Evolutionary conservation across 35 echinoderm and acorn worm genomes (phyloP), one percentile per base, ranked within the genome.

Genomic region (Ptychodera flava): DNA sequence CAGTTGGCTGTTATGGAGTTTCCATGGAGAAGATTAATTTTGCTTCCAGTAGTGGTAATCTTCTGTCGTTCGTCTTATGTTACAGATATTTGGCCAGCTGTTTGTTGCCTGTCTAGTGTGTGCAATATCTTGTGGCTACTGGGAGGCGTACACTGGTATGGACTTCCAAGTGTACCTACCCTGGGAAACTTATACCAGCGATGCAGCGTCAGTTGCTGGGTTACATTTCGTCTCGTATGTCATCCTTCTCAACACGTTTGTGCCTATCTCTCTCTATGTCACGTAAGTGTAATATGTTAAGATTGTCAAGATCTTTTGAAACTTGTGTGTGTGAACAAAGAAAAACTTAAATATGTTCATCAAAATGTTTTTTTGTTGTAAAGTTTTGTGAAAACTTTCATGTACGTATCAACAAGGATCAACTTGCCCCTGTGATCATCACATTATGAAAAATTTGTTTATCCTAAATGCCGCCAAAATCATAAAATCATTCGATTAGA

Each of bases 221-320:
- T 83, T 99, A 0, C 81, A 86, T 78, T 99, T 99, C 86, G 94
- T 99, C 81, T 99, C 96, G 0, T 99, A 99, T 31, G 33, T 99
- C 36, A 99, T 99, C 78, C 31, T 99, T 36, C 89, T 99, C 28
- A 94, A 92, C 90, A 99, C 93, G 1, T 33, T 94, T 33, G 96
- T 99, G 88, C 96, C 96, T 36, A 99, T 99, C 32, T 99, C 96
- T 53, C 88, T 94, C 1, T 99, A 99, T 78, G 93, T 99, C 36
- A 92, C 93, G 92, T 94, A 84, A 99, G 96, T 92, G 6, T 22
- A 64, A 12, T 64, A 64, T 12, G 45, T n/a, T n/a, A n/a, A n/a
- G n/a, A n/a, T n/a, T n/a, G n/a, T n/a, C n/a, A n/a, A n/a, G n/a
- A n/a, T n/a, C n/a, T n/a, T n/a, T n/a, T n/a, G n/a, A n/a, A n/a